Base-by-base conservation (phyloP, 2,113 vertebrate species). In the Pleuronectes platessa region DNA sequence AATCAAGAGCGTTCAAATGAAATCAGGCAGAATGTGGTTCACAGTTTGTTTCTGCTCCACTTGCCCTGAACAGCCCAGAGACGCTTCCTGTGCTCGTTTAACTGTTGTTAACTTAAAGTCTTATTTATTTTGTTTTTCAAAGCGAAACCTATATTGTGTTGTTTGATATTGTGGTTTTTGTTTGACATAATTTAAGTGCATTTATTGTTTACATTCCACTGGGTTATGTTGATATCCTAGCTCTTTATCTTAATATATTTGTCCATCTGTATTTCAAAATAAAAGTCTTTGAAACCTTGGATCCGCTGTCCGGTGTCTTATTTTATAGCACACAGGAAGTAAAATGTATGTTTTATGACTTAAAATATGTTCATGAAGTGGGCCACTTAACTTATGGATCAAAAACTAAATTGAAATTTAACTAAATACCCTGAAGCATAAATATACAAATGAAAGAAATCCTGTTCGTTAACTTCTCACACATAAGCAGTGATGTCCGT, bases 171-270 rank as follows among this genome's bases (percentile, higher is more conserved):
- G 61, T 85, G 65, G 75, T 62, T 86, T 83, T 82, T 83, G 71
- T 90, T 90, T 72, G 23, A 87, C 84, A 84, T 94, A 93, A 94
- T 92, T 94, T 94, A 94, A 93, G 71, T 87, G 79, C 85, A 88
- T 92, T 92, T 90, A 91, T 93, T 93, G 92, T 94, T 88, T 93
- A 94, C 92, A 94, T 93, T 93, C 90, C 89, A 77, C 79, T 72
- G 82, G 82, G 83, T 89, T 71, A 71, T 69, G 72, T 87, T 82
- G 61, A 86, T 81, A 89, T 88, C 62, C 76, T 78, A 70, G 77
- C 86, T 91, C 88, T 90, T 89, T 92, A 91, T 93, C 84, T 90
- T 94, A 94, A 95, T 95, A 94, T 95, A 95, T 94, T 92, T 90
- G 85, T 91, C 69, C 73, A 83, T 81, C 35, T 75, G 92, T 81